Conservation (phyloP, 1,140 invertebrate genomes). For the Archivesica marissinica region DNA sequence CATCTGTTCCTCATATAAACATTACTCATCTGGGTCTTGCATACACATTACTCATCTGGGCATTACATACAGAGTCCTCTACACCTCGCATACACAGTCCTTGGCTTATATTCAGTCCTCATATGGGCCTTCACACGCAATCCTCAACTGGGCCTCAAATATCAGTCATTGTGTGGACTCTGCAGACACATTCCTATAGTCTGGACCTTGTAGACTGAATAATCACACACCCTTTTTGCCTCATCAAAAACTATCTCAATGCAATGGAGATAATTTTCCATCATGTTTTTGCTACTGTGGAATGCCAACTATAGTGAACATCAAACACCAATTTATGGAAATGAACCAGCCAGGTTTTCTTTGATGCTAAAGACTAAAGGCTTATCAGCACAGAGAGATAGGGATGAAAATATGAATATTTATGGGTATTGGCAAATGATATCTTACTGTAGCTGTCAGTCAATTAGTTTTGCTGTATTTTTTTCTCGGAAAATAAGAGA, state of each 20-base stretch:
- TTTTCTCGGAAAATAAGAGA: not conserved
- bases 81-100: no score
- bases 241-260: not conserved
- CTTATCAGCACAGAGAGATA: not conserved
- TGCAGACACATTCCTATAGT: no score
- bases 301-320: not conserved
- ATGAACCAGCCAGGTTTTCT: conserved; percentile 8
- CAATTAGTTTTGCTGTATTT: not conserved
- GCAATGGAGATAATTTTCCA: not conserved
- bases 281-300: not conserved
- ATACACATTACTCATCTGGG: no score
- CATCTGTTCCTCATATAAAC: no score
- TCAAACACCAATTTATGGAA: conserved; percentile 1
- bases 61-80: no score
- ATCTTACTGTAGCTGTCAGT: not conserved
- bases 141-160: no score
- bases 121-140: no score
- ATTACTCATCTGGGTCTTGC: no score
- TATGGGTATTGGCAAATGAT: conserved; percentile 9
- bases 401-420: not conserved
- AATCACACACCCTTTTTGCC: no score
- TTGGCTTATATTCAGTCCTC: no score
- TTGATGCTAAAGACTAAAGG: conserved; percentile 8
- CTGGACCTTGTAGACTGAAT: no score
- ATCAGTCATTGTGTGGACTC: no score